A percentile compares a stretch with the other conserved stretches of the same genome.
Evolutionary conservation across 2,888 invertebrate genomes (phyloP).

Genomic region (Phlogophora meticulosa): DNA sequence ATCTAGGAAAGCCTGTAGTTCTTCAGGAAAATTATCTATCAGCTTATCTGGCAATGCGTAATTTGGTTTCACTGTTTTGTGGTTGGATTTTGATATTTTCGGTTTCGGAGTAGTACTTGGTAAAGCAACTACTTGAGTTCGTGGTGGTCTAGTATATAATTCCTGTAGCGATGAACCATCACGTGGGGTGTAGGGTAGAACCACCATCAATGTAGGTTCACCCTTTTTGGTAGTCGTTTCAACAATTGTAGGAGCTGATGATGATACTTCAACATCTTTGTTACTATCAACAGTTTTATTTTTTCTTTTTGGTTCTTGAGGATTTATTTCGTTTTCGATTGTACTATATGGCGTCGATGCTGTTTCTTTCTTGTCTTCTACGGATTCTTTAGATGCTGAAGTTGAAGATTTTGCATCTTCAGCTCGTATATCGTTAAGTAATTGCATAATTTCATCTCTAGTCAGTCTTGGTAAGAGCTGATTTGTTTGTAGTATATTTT

Average conservation of each 20-base stretch:
- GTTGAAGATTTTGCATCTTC: conserved; percentile 84
- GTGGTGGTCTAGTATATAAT: conserved; percentile 92
- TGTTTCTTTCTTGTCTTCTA: conserved; percentile 68
- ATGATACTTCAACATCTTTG: conserved; percentile 56
- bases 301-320: conserved; percentile 60
- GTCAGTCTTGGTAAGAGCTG: conserved; percentile 92
- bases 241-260: conserved; percentile 63
- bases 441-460: conserved; percentile 92
- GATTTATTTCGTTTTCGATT: conserved; percentile 78
- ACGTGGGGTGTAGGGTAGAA: conserved; percentile 92
- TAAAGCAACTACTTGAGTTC: conserved; percentile 90
- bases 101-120: conserved; percentile 78
- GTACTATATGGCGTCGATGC: conserved; percentile 70
- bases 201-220: conserved; percentile 91
- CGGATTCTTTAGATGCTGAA: conserved; percentile 73
- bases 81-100: conserved; percentile 68
- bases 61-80: conserved; percentile 73
- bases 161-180: conserved; percentile 91
- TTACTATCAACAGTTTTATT: conserved; percentile 64
- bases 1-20: conserved; percentile 84
- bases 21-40: conserved; percentile 79
- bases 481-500: conserved; percentile 92
- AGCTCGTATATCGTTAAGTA: conserved; percentile 92
- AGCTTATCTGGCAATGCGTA: conserved; percentile 72
- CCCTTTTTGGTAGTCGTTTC: conserved; percentile 79